Conservation (phyloP, 2,113 vertebrate genomes). For the Benitochromis conjunctus region DNA sequence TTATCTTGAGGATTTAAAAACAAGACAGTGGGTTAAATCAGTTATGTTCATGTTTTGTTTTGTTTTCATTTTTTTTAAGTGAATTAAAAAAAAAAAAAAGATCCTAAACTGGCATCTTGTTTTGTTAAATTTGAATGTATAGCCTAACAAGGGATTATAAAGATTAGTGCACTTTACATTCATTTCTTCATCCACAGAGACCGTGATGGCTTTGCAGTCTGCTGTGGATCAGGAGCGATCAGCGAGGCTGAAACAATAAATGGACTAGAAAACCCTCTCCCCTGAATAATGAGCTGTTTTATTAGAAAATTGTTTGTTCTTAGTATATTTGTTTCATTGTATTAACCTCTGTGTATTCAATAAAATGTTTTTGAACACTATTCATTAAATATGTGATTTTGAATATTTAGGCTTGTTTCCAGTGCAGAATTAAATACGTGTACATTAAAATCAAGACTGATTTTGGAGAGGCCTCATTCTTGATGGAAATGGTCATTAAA, state of each 20-base stretch:
- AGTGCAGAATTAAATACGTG: background rate
- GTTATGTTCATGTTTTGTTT: background rate
- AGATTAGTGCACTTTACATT: background rate
- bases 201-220: slow-evolving; percentile 13
- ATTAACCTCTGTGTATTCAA: background rate
- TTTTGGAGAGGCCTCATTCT: background rate
- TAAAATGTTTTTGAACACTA: slow-evolving; percentile 15
- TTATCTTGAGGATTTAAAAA: background rate
- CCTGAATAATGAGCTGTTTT: background rate
- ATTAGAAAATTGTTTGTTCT: background rate
- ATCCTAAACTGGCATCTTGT: background rate
- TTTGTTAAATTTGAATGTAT: background rate
- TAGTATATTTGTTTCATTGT: background rate
- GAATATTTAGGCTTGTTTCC: background rate
- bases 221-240: slow-evolving; percentile 33
- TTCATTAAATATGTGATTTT: background rate
- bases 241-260: slow-evolving; percentile 18
- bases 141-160: background rate
- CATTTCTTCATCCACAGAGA: slow-evolving; percentile 11
- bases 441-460: background rate
- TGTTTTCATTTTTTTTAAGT: background rate
- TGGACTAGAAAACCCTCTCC: background rate
- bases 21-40: background rate
- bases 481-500: background rate
- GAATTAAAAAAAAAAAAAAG: background rate